A percentile compares a stretch with the other conserved stretches of the same genome.
Conservation (phyloP, 2,113 vertebrate species). For the Oncorhynchus clarkii region DNA sequence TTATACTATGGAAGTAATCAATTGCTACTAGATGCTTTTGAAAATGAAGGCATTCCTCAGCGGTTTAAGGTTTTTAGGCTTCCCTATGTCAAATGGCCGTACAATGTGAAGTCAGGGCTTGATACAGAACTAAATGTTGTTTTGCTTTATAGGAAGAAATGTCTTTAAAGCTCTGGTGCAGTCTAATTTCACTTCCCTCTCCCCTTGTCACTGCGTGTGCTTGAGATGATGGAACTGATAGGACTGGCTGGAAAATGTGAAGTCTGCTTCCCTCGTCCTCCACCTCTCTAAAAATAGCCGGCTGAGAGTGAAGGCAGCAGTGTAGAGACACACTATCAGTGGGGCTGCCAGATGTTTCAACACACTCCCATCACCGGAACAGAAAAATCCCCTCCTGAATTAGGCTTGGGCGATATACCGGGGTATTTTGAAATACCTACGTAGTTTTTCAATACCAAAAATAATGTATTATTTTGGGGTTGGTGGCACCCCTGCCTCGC, state of each 20-base stretch:
- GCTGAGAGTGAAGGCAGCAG: conserved; percentile 59
- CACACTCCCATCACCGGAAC: conserved; percentile 55
- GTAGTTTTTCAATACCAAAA: too few relatives aligned
- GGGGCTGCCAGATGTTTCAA: conserved; percentile 59
- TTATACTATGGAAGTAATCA: too few relatives aligned
- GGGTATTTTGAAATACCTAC: too few relatives aligned
- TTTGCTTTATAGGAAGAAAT: conserved; percentile 38
- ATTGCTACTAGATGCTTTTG: too few relatives aligned
- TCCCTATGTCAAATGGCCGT: background rate
- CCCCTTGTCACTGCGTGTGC: conserved; percentile 63
- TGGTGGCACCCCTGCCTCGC: too few relatives aligned
- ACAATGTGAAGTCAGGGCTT: conserved; percentile 22
- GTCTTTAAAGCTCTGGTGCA: conserved; percentile 25
- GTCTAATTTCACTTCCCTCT: conserved; percentile 68
- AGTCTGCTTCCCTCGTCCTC: conserved; percentile 64
- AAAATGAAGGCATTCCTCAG: background rate
- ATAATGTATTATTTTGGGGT: too few relatives aligned
- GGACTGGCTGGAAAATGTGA: conserved; percentile 75
- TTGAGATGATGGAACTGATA: conserved; percentile 69
- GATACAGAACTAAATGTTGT: conserved; percentile 15
- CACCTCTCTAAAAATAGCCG: conserved; percentile 75
- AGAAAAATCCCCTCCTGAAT: conserved; percentile 21
- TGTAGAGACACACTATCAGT: conserved; percentile 56
- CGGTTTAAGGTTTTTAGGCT: background rate
- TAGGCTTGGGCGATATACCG: too few relatives aligned